Conservation (phyloP, 2,113 vertebrate species). For the Ia io region DNA sequence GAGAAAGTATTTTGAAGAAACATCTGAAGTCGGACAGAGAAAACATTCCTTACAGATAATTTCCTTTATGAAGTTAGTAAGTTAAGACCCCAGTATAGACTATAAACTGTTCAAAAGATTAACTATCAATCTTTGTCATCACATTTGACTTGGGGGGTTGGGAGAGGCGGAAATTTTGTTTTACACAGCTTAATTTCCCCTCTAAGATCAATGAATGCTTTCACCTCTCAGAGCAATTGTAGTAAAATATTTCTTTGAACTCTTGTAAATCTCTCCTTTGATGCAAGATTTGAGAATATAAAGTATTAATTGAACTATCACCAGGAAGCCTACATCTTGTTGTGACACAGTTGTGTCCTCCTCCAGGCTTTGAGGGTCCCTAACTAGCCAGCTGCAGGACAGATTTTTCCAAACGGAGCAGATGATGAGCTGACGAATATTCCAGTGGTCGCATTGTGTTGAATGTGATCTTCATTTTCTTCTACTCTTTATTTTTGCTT, state of each 20-base stretch:
- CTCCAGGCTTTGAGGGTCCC: not conserved
- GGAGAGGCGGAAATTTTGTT: not conserved
- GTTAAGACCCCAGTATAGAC: not conserved
- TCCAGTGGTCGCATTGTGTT: no score
- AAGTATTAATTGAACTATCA: not conserved
- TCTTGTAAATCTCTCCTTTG: constrained; percentile 25
- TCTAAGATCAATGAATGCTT: not conserved
- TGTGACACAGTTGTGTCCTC: not conserved
- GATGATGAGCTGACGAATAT: not conserved
- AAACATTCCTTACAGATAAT: not conserved
- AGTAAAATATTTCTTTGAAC: not conserved
- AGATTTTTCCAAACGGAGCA: not conserved
- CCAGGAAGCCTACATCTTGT: not conserved
- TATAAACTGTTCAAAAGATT: constrained; percentile 2
- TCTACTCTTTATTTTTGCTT: not conserved
- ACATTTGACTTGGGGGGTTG: not conserved
- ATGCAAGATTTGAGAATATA: not conserved
- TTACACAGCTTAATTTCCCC: not conserved
- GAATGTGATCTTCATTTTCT: not conserved
- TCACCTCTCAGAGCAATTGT: not conserved
- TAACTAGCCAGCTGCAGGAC: not conserved
- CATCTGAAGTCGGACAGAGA: not conserved
- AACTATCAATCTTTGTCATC: not conserved
- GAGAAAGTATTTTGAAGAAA: constrained; percentile 4
- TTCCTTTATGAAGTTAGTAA: not conserved